phyloP scores from a whole-genome alignment of 2,797 vertebrate species.

The Chiroxiphia lanceolata region DNA sequence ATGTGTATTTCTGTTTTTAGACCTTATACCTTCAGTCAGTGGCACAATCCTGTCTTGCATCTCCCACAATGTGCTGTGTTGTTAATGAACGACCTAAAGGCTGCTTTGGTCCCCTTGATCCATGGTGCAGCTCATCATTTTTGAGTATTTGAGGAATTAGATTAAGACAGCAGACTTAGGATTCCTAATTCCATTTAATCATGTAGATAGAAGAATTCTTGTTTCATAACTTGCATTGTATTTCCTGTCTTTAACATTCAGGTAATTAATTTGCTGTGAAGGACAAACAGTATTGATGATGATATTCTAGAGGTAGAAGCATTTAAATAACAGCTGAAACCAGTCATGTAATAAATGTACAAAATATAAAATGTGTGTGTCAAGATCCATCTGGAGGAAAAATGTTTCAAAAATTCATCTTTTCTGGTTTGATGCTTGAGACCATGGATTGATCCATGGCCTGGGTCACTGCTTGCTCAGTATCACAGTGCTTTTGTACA shows the following conservation, averaged over 20 bases:
- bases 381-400: not conserved
- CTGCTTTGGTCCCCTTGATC: not conserved
- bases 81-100: not conserved
- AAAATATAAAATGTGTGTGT: not conserved
- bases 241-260: not conserved
- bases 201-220: not conserved
- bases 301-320: not conserved
- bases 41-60: not conserved
- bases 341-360: not conserved
- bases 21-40: rapidly evolving
- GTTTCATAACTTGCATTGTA: not conserved
- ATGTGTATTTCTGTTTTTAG: not conserved
- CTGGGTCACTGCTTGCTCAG: not conserved
- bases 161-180: not conserved
- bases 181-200: not conserved
- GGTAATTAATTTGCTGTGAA: not conserved
- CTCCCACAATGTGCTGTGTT: not conserved
- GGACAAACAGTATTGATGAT: not conserved
- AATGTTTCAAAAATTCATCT: not conserved
- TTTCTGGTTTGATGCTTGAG: not conserved
- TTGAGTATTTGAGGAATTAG: not conserved
- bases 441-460: not conserved
- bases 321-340: not conserved
- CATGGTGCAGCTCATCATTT: not conserved
- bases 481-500: not conserved